Base-by-base conservation (phyloP, 2,113 vertebrate genomes). In the Onychorhynchus coronatus region DNA sequence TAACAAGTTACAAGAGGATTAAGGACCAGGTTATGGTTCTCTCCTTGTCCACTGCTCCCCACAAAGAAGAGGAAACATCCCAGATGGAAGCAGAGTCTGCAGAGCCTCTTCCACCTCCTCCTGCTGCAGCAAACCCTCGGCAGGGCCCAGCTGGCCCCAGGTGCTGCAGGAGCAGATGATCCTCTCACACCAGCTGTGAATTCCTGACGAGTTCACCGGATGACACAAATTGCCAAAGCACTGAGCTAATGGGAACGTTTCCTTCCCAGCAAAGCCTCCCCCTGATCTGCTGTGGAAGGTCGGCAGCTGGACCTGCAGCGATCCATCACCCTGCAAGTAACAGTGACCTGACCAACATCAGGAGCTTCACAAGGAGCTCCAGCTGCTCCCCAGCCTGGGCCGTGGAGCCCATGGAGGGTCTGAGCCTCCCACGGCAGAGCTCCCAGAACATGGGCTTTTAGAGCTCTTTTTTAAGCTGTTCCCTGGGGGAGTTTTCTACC, bases 161-260 rank as follows among this genome's bases (percentile, higher is more conserved):
- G 97, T 98, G 65, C 98, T 94, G 92, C 86, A 96, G 17, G 92
- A 98, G 89, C 98, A 98, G 98, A 97, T 96, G 17, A 98, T 98
- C 4, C 95, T 98, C 62, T n/a, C 55, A 95, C 91, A 42, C 98
- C 98, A 20, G 98, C 92, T 92, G 97, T 76, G 82, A 93, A 79
- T 68, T 71, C 91, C 85, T 42, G 2, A 28, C 39, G 2, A 55
- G 71, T 89, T 93, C 94, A 89, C 83, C 67, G 62, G 89, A 85
- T 85, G 85, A 83, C 28, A 37, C 27, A 30, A 70, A 71, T 89
- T 95, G 77, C 92, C 90, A 94, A 63, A 88, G 65, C 75, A 6
- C 83, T 89, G 89, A 94, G 89, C 76, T 87, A 71, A 95, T 88
- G 65, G 91, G 89, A 91, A 93, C n/a, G 71, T 49, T 86, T 42